phyloP scores from a whole-genome alignment of 2,888 invertebrate genomes.

The Oscheius sp. region DNA sequence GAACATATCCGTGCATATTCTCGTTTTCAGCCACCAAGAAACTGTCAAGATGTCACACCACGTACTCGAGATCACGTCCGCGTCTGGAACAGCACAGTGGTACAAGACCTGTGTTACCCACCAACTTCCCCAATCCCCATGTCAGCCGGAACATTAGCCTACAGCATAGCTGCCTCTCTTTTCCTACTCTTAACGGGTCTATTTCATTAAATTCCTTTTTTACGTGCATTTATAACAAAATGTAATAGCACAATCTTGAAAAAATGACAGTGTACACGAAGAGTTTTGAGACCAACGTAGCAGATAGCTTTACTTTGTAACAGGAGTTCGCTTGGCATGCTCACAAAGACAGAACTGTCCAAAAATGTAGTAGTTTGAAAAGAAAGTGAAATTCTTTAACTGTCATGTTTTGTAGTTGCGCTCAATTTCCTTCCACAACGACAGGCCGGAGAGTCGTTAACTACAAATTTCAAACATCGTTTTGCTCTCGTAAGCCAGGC shows the following conservation, averaged over 20 bases:
- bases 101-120: conserved; percentile 17
- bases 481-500: too few relatives aligned
- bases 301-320: too few relatives aligned
- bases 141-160: background rate
- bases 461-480: too few relatives aligned
- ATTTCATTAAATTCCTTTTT: background rate
- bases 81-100: conserved; percentile 1
- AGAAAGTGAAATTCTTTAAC: too few relatives aligned
- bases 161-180: background rate
- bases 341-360: too few relatives aligned
- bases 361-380: too few relatives aligned
- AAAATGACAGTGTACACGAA: too few relatives aligned
- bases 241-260: background rate
- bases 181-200: background rate
- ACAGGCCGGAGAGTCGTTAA: too few relatives aligned
- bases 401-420: too few relatives aligned
- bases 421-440: too few relatives aligned
- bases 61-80: conserved; percentile 8
- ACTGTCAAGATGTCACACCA: conserved; percentile 18
- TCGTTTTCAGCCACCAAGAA: conserved; percentile 14
- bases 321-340: too few relatives aligned
- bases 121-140: background rate
- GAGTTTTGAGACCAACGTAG: too few relatives aligned
- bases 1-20: background rate
- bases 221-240: background rate